phyloP scores from a whole-genome alignment of 2,888 invertebrate species.

The Ichneumoninae sp. region DNA sequence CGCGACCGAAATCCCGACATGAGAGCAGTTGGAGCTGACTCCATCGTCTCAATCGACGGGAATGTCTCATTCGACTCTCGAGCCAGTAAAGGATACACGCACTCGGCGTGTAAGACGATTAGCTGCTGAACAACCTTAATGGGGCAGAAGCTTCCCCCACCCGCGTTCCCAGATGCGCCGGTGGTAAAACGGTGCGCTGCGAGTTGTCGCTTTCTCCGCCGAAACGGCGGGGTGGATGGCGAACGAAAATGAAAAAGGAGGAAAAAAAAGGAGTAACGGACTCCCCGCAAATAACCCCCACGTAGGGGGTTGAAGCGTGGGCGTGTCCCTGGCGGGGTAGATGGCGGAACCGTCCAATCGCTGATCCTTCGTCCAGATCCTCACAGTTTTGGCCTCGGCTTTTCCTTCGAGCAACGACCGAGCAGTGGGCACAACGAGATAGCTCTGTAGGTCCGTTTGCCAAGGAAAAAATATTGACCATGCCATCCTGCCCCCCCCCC shows the following conservation, averaged over 20 bases:
- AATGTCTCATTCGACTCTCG: background rate
- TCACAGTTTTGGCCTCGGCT: slow-evolving; percentile 57
- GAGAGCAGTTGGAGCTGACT: background rate
- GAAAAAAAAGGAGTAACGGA: slow-evolving; percentile 80
- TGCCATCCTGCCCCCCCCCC: background rate
- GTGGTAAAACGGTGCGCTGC: background rate
- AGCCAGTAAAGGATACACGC: background rate
- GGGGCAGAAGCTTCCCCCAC: slow-evolving; percentile 1
- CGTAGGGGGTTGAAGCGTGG: slow-evolving; percentile 70
- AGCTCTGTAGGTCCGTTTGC: slow-evolving; percentile 55
- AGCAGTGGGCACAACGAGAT: slow-evolving; percentile 35
- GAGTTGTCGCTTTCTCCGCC: background rate
- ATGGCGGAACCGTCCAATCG: slow-evolving; percentile 75
- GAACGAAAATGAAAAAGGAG: slow-evolving; percentile 65
- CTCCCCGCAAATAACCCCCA: slow-evolving; percentile 80
- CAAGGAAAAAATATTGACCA: slow-evolving; percentile 83
- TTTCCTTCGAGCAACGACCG: slow-evolving; percentile 64
- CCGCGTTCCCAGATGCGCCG: background rate
- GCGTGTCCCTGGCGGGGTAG: slow-evolving; percentile 73
- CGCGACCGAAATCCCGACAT: background rate
- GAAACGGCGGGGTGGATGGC: slow-evolving; percentile 1
- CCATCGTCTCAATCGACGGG: slow-evolving; percentile 3
- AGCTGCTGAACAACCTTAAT: slow-evolving; percentile 20
- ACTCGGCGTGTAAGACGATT: slow-evolving; percentile 13
- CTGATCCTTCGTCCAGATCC: slow-evolving; percentile 71